Evolutionary conservation across 1,140 invertebrate species (phyloP).

Genomic region (Nomia melanderi): DNA sequence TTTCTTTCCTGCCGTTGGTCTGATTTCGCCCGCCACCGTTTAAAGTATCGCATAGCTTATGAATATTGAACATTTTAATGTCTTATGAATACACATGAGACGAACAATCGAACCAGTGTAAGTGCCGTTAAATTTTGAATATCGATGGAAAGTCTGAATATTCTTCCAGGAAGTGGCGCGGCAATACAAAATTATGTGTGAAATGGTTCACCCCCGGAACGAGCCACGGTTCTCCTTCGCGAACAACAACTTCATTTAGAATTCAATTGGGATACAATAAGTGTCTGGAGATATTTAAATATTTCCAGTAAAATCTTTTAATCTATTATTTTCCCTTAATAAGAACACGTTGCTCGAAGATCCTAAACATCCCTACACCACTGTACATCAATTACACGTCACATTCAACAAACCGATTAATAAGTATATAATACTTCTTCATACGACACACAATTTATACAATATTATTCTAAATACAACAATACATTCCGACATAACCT

Average conservation of each 20-base stretch:
- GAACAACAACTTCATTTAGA: not conserved
- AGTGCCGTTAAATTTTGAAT: slow-evolving; percentile 49
- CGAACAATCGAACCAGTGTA: slow-evolving; percentile 35
- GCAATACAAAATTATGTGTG: slow-evolving; percentile 23
- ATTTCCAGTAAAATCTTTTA: too few relatives aligned
- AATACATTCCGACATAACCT: too few relatives aligned
- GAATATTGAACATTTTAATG: slow-evolving; percentile 42
- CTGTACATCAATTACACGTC: too few relatives aligned
- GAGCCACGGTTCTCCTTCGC: not conserved
- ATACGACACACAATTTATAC: too few relatives aligned
- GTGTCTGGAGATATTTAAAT: too few relatives aligned
- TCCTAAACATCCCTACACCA: too few relatives aligned
- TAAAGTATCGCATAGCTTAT: slow-evolving; percentile 47
- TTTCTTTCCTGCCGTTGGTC: slow-evolving; percentile 13
- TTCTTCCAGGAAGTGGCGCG: slow-evolving; percentile 5
- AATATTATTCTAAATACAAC: too few relatives aligned
- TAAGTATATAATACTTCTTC: too few relatives aligned
- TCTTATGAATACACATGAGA: slow-evolving; percentile 52
- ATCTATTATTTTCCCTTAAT: too few relatives aligned
- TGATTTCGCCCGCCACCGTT: slow-evolving; percentile 6
- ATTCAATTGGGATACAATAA: too few relatives aligned
- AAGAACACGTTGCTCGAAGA: too few relatives aligned
- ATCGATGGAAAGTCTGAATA: slow-evolving; percentile 44
- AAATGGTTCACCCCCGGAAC: not conserved
- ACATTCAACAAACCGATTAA: too few relatives aligned